Evolutionary conservation across 1,140 invertebrate species (phyloP).

Genomic region (Achroia grisella): DNA sequence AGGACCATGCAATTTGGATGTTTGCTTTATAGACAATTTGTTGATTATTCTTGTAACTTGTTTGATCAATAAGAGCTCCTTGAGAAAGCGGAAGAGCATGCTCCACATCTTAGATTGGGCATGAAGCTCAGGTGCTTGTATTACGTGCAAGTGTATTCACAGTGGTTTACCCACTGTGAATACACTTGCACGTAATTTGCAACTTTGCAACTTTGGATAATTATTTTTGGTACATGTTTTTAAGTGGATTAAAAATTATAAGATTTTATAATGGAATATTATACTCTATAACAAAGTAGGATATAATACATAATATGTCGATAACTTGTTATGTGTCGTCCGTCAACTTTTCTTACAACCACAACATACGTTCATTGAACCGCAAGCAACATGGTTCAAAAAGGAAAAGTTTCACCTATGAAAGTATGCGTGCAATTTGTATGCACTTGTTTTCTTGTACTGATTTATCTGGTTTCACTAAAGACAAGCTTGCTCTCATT

Average conservation of each 20-base stretch:
- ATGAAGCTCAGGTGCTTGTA: conserved; percentile 14
- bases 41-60: too few relatives aligned
- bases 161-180: background rate
- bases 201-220: too few relatives aligned
- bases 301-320: too few relatives aligned
- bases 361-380: conserved; percentile 28
- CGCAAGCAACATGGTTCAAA: conserved; percentile 25
- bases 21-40: too few relatives aligned
- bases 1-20: conserved; percentile 19
- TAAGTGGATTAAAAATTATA: too few relatives aligned
- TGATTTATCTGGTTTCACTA: too few relatives aligned
- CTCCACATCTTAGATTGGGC: conserved; percentile 44
- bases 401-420: conserved; percentile 28
- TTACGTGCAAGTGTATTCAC: too few relatives aligned
- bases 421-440: conserved; percentile 7
- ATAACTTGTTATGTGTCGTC: background rate
- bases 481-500: too few relatives aligned
- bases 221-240: too few relatives aligned
- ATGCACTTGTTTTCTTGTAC: conserved; percentile 1
- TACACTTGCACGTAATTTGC: too few relatives aligned
- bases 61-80: conserved; percentile 5
- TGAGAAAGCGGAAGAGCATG: conserved; percentile 38
- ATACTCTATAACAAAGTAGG: too few relatives aligned
- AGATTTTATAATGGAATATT: too few relatives aligned
- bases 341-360: conserved; percentile 37